Evolutionary conservation across 2,797 vertebrate species (phyloP), one percentile per base, ranked within the genome.

Genomic region (Valencia hispanica): DNA sequence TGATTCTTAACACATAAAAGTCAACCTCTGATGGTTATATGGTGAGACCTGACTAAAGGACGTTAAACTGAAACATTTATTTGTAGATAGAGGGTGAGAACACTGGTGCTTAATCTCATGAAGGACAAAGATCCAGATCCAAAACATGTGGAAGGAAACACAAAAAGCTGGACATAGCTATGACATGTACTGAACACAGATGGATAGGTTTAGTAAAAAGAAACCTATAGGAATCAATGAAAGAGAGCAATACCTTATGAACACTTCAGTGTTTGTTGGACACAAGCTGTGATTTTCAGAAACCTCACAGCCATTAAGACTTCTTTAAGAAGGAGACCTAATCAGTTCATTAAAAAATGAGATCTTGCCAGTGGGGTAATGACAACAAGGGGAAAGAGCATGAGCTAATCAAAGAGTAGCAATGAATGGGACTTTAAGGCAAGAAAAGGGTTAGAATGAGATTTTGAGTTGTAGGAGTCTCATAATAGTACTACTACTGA

Each of bases 1-100:
- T 66, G 34, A n/a, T 48, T 77, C 83, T 80, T 4, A 47, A 32
- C 76, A 83, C 32, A 57, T 76, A 47, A 77, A 8, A 18, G 41
- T 72, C 30, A 8, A 43, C 79, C 43, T 39, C 36, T 65, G 20
- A 39, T 39, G 34, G 18, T 22, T 39, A 25, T 2, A 14, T 7
- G 22, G 9, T 9, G 22, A n/a, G 51, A n/a, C 22, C 51, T 55
- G n/a, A 55, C 51, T 55, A 55, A n/a, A 53, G 22, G 10, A 9
- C 10, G 25, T 55, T 11, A 55, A 55, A n/a, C 25, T 9, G 25
- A 11, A 27, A 55, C n/a, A 22, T 25, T 1, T 51, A 51, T 25
- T 51, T 7, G 8, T 22, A 50, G 2, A 9, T 47, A 2, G 9
- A 55, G n/a, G 61, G 15, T 12, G 22, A 41, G 9, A 27, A 4